Conservation (phyloP, 2,797 vertebrate genomes). For the Tadarida brasiliensis region DNA sequence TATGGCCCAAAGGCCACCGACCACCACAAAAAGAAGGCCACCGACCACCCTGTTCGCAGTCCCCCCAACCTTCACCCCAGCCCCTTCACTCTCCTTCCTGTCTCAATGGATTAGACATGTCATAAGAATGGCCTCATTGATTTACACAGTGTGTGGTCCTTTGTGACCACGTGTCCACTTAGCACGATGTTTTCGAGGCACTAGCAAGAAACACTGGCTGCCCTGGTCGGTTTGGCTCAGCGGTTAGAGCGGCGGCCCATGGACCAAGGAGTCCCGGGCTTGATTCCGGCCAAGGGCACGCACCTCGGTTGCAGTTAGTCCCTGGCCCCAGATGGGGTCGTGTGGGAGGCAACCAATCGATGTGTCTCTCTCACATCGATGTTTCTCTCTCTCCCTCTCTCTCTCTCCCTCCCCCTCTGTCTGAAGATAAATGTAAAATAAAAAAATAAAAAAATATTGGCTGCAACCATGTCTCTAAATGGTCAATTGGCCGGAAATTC, state of each 20-base stretch:
- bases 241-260: too few relatives aligned
- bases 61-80: not conserved
- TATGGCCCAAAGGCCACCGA: not conserved
- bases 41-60: not conserved
- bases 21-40: not conserved
- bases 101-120: too few relatives aligned
- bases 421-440: too few relatives aligned
- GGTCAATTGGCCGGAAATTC: not conserved
- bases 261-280: too few relatives aligned
- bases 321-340: too few relatives aligned
- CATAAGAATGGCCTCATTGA: not conserved
- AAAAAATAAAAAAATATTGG: too few relatives aligned
- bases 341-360: too few relatives aligned
- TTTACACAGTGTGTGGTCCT: not conserved
- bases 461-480: not conserved
- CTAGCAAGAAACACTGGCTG: not conserved
- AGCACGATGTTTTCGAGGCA: not conserved
- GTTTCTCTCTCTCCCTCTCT: too few relatives aligned
- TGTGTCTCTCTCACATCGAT: too few relatives aligned
- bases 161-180: not conserved
- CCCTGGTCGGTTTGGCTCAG: not conserved
- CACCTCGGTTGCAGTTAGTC: too few relatives aligned
- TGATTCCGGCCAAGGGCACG: too few relatives aligned
- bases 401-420: too few relatives aligned
- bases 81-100: rapidly evolving